These are phyloP conservation scores for Ephialtes manifestator DNA, from an alignment of 2,888 invertebrate species.

Conservation along the genomic window DNA sequence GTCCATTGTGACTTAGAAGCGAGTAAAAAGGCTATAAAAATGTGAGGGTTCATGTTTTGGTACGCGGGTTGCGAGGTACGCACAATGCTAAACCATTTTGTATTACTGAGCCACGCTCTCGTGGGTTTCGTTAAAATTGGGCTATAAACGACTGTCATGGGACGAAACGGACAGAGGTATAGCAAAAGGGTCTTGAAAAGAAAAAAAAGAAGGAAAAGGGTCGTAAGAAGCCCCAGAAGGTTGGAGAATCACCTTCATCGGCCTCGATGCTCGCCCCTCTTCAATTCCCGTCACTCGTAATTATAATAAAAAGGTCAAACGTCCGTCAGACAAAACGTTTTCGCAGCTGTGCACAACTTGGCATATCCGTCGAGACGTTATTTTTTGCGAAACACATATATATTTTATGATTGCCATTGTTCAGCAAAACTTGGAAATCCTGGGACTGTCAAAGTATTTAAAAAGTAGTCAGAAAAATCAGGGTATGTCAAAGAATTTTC, in stretches of 20 bases:
- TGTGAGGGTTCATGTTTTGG: background rate
- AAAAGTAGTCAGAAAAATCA: too few species aligned
- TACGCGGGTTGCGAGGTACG: background rate
- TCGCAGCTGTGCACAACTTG: slow-evolving; percentile 3
- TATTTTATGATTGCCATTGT: background rate
- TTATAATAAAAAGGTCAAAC: slow-evolving; percentile 26
- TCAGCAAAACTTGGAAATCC: too few species aligned
- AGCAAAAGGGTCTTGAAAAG: background rate
- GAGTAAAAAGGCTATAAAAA: background rate
- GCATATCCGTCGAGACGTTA: background rate
- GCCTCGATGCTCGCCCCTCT: background rate
- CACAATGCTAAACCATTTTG: background rate
- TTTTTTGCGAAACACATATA: background rate
- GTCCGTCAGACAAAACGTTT: slow-evolving; percentile 4
- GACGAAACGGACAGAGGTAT: background rate
- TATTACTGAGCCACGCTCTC: background rate
- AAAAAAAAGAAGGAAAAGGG: background rate
- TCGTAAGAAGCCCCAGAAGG: background rate
- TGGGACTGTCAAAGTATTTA: too few species aligned
- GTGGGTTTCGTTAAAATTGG: slow-evolving; percentile 26
- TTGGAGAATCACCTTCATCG: background rate
- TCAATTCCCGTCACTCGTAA: slow-evolving; percentile 18
- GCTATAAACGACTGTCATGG: slow-evolving; percentile 24
- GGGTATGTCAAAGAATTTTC: too few species aligned
- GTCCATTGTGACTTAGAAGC: background rate